Evolutionary conservation across 2,888 invertebrate genomes (phyloP).

Genomic region (Troides helena): DNA sequence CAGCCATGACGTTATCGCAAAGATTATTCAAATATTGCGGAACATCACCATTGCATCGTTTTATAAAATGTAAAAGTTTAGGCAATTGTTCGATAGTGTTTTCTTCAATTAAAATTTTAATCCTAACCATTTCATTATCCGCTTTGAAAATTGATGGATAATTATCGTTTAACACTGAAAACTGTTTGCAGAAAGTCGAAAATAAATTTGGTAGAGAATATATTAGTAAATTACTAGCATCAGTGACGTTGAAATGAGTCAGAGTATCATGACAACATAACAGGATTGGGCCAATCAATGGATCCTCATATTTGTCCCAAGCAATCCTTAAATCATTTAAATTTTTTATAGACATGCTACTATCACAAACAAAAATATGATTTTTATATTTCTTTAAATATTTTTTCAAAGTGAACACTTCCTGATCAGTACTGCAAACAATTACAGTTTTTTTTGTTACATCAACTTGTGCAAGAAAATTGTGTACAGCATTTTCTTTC

Average conservation of each 20-base stretch:
- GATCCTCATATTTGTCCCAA: constrained; percentile 64
- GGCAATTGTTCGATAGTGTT: constrained; percentile 80
- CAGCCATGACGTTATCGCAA: constrained; percentile 51
- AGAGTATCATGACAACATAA: constrained; percentile 86
- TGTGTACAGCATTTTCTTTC: constrained; percentile 68
- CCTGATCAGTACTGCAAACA: constrained; percentile 80
- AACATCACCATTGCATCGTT: constrained; percentile 64
- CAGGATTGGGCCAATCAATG: constrained; percentile 73
- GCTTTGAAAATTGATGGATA: constrained; percentile 69
- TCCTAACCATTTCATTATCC: constrained; percentile 53
- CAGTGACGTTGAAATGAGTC: constrained; percentile 81
- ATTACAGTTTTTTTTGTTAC: constrained; percentile 79
- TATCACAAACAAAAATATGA: constrained; percentile 55
- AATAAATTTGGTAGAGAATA: constrained; percentile 84
- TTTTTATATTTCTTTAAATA: constrained; percentile 45
- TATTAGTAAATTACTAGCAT: constrained; percentile 85
- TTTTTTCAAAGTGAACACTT: constrained; percentile 68
- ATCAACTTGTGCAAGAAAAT: constrained; percentile 70
- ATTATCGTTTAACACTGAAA: constrained; percentile 83
- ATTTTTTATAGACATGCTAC: constrained; percentile 61
- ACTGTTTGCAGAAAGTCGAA: constrained; percentile 85
- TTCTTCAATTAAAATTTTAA: constrained; percentile 81
- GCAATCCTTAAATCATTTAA: constrained; percentile 58
- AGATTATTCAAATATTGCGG: constrained; percentile 55
- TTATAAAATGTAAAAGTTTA: constrained; percentile 81